These are phyloP conservation scores for Meloidogyne floridensis DNA, from an alignment of 1,140 invertebrate genomes.

Conservation along the genomic window DNA sequence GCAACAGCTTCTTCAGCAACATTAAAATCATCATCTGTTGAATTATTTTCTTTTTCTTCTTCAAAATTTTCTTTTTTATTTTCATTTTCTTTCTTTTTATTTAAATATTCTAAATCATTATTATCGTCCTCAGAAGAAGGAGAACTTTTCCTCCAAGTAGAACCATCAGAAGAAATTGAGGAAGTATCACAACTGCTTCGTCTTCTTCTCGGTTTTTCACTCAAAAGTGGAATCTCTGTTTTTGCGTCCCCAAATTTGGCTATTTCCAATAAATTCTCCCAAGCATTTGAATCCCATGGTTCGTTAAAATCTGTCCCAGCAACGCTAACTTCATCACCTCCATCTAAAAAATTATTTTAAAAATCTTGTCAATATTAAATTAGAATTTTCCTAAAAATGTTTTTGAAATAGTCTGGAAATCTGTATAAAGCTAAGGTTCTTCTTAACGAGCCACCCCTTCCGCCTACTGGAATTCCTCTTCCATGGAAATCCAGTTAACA, in stretches of 20 bases:
- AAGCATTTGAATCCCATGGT: conserved; percentile 80
- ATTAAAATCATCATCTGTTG: background rate
- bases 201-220: background rate
- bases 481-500: too few species aligned
- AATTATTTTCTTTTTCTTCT: background rate
- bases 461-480: too few species aligned
- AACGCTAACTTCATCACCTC: conserved; percentile 67
- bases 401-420: too few species aligned
- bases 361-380: too few species aligned
- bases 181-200: background rate
- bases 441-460: too few species aligned
- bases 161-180: background rate
- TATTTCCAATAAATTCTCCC: conserved; percentile 74
- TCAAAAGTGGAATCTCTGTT: background rate
- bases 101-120: background rate
- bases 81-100: background rate
- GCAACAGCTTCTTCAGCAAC: conserved; percentile 22
- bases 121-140: background rate
- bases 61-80: background rate
- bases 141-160: background rate
- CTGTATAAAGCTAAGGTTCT: too few species aligned
- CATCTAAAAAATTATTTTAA: conserved; percentile 14
- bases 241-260: conserved; percentile 57
- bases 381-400: too few species aligned
- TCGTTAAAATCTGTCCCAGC: conserved; percentile 78